Evolutionary conservation across 2,113 vertebrate species (phyloP).

Genomic region (Periophthalmodon schlosseri): DNA sequence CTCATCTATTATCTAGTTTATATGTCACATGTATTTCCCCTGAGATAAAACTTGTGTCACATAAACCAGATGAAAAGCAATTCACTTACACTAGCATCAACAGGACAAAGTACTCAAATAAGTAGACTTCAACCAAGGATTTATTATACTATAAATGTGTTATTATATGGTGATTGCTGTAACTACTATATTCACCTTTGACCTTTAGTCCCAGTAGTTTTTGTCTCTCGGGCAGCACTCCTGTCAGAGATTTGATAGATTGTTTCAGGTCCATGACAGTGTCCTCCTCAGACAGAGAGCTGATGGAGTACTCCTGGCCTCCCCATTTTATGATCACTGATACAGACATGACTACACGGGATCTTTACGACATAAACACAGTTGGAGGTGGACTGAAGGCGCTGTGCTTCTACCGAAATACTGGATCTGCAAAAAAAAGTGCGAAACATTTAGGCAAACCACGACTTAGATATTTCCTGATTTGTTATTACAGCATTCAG

Average conservation of each 20-base stretch:
- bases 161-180: background rate
- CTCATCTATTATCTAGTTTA: too few relatives aligned
- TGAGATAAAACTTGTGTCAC: too few relatives aligned
- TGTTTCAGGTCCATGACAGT: slow-evolving; percentile 96
- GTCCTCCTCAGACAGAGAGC: slow-evolving; percentile 94
- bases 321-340: slow-evolving; percentile 99
- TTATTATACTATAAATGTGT: background rate
- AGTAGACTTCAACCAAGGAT: background rate
- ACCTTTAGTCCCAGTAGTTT: slow-evolving; percentile 96
- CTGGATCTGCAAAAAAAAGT: slow-evolving; percentile 2
- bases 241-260: slow-evolving; percentile 94
- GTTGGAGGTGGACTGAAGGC: slow-evolving; percentile 20
- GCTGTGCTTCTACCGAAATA: slow-evolving; percentile 7
- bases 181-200: slow-evolving; percentile 81
- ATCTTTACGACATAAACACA: slow-evolving; percentile 45
- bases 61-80: too few relatives aligned
- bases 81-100: too few relatives aligned
- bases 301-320: slow-evolving; percentile 96
- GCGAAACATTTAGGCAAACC: background rate
- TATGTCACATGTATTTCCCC: too few relatives aligned
- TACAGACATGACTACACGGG: slow-evolving; percentile 83
- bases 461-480: too few relatives aligned
- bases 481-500: background rate
- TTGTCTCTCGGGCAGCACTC: slow-evolving; percentile 94
- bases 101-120: background rate